phyloP scores from a whole-genome alignment of 2,797 vertebrate species.

The Fundulus diaphanus region DNA sequence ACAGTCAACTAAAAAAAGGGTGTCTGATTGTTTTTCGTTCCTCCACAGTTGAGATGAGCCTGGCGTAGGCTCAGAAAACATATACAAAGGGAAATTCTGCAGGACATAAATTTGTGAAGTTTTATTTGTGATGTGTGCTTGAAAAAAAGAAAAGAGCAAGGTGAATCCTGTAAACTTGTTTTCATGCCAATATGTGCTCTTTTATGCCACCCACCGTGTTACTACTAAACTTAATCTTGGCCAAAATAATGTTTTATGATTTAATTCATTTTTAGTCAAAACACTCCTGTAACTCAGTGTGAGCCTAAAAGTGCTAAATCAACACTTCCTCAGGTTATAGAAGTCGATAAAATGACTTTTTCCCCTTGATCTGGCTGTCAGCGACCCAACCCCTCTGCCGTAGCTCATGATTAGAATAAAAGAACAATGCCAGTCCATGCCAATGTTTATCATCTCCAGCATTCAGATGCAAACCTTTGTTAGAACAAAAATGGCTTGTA shows the following conservation, averaged over 20 bases:
- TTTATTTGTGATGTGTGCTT: too few relatives aligned
- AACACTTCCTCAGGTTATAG: not conserved
- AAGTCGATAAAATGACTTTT: not conserved
- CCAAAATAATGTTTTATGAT: not conserved
- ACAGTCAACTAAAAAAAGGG: too few relatives aligned
- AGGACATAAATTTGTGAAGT: too few relatives aligned
- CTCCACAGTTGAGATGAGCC: too few relatives aligned
- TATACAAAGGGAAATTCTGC: too few relatives aligned
- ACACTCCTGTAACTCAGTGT: not conserved
- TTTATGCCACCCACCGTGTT: too few relatives aligned
- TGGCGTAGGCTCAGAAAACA: too few relatives aligned
- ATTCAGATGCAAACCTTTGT: conserved; percentile 33
- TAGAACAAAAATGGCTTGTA: conserved; percentile 42
- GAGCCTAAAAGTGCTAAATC: not conserved
- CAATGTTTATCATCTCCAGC: conserved; percentile 3
- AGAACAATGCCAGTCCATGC: not conserved
- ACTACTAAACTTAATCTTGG: not conserved
- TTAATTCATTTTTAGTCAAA: not conserved
- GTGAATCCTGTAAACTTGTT: too few relatives aligned
- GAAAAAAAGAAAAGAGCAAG: too few relatives aligned
- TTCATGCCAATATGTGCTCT: too few relatives aligned
- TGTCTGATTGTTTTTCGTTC: too few relatives aligned
- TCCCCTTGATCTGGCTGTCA: not conserved
- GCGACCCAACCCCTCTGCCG: not conserved
- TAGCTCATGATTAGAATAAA: not conserved